These are phyloP conservation scores for Arctia plantaginis DNA, from an alignment of 2,888 invertebrate genomes.

Conservation along the genomic window DNA sequence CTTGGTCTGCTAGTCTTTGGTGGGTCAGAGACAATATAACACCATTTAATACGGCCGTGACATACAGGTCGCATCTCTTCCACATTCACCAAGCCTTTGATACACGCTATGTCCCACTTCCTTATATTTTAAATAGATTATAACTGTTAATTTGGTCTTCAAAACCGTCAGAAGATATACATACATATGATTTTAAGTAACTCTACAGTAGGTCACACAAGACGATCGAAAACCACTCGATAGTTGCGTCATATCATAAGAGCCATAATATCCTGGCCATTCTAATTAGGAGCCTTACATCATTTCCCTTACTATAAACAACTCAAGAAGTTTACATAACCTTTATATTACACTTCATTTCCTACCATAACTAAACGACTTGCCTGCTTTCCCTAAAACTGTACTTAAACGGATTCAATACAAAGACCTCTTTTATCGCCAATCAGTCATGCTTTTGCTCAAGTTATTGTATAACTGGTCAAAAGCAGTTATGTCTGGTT, in stretches of 20 bases:
- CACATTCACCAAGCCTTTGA: not conserved
- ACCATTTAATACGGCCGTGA: not conserved
- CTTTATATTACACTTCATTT: constrained; percentile 12
- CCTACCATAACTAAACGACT: constrained; percentile 16
- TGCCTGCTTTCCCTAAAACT: constrained; percentile 18
- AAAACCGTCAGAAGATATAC: not conserved
- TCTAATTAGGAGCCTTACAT: constrained; percentile 7
- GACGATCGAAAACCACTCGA: not conserved
- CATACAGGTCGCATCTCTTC: not conserved
- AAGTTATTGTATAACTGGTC: constrained; percentile 49
- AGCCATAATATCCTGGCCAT: not conserved
- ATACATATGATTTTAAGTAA: not conserved
- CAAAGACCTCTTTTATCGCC: constrained; percentile 15
- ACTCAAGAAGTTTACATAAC: constrained; percentile 15
- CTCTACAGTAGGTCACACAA: not conserved
- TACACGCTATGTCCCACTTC: not conserved
- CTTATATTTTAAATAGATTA: not conserved
- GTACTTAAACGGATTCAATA: constrained; percentile 16
- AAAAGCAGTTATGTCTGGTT: constrained; percentile 44
- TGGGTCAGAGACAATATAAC: not conserved
- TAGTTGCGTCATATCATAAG: not conserved
- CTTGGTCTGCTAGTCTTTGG: too few relatives aligned
- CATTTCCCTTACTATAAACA: constrained; percentile 7
- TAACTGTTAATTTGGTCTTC: not conserved
- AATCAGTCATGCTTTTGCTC: constrained; percentile 50